Evolutionary conservation across 2,888 invertebrate genomes (phyloP).

Genomic region (Petrolisthes manimaculis): DNA sequence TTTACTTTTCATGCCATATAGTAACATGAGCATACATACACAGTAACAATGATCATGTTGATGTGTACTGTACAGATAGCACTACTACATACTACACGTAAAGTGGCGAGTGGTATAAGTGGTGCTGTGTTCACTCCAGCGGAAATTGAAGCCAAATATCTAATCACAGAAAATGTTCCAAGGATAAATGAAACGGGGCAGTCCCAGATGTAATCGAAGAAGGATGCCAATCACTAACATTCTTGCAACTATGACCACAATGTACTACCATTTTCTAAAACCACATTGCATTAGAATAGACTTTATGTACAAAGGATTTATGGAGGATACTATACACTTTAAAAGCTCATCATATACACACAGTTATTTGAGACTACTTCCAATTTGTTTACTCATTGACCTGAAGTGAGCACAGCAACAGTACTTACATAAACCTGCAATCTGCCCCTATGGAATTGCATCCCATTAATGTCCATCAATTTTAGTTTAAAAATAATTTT

Average conservation of each 20-base stretch:
- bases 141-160: slow-evolving; percentile 40
- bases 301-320: slow-evolving; percentile 54
- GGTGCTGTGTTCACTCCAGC: slow-evolving; percentile 57
- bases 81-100: slow-evolving; percentile 61
- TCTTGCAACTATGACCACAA: slow-evolving; percentile 56
- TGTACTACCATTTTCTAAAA: slow-evolving; percentile 49
- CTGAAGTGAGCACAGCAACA: slow-evolving; percentile 42
- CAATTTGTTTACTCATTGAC: slow-evolving; percentile 9
- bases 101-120: slow-evolving; percentile 60
- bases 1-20: slow-evolving; percentile 62
- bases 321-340: slow-evolving; percentile 57
- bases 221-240: slow-evolving; percentile 49
- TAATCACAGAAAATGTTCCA: slow-evolving; percentile 57
- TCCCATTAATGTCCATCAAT: slow-evolving; percentile 49
- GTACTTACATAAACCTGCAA: slow-evolving; percentile 59
- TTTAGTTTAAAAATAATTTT: slow-evolving; percentile 51
- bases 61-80: slow-evolving; percentile 55
- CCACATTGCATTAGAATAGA: slow-evolving; percentile 50
- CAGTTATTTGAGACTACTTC: slow-evolving; percentile 45
- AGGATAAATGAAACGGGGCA: slow-evolving; percentile 41
- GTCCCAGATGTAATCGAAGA: slow-evolving; percentile 31
- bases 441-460: slow-evolving; percentile 58
- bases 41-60: slow-evolving; percentile 60
- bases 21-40: slow-evolving; percentile 62
- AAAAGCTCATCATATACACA: slow-evolving; percentile 57